Conservation (phyloP, 2,888 invertebrate species). For the Apotomis betuletana region DNA sequence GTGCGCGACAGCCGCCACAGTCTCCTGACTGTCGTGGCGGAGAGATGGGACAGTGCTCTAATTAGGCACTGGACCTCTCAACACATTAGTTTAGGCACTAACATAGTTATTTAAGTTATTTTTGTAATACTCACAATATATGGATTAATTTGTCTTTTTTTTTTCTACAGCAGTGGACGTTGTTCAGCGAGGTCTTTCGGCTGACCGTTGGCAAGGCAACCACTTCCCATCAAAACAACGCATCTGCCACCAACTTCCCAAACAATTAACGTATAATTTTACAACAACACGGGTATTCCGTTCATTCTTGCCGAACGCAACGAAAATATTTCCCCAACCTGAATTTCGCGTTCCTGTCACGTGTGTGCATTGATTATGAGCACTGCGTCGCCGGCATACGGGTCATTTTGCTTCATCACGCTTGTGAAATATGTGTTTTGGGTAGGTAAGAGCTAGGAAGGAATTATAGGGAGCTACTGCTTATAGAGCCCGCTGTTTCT, state of each 20-base stretch:
- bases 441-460: conserved; percentile 14
- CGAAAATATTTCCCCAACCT: conserved; percentile 32
- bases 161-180: too few species aligned
- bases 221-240: not conserved
- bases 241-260: not conserved
- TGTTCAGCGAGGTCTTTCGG: too few species aligned
- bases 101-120: too few species aligned
- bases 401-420: conserved; percentile 22
- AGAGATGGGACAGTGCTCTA: too few species aligned
- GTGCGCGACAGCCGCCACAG: too few species aligned
- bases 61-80: too few species aligned
- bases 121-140: too few species aligned
- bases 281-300: conserved; percentile 22
- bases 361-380: conserved; percentile 20
- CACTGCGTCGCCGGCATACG: conserved; percentile 6
- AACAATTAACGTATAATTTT: conserved; percentile 22
- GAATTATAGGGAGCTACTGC: conserved; percentile 6
- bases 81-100: too few species aligned
- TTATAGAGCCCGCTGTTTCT: not conserved
- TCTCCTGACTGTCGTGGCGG: too few species aligned
- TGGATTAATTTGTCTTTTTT: too few species aligned
- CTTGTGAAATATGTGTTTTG: conserved; percentile 33
- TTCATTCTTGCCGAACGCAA: conserved; percentile 7
- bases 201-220: too few species aligned
- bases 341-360: conserved; percentile 25